Base-by-base conservation (phyloP, 2,113 vertebrate genomes). In the Erinaceus europaeus region DNA sequence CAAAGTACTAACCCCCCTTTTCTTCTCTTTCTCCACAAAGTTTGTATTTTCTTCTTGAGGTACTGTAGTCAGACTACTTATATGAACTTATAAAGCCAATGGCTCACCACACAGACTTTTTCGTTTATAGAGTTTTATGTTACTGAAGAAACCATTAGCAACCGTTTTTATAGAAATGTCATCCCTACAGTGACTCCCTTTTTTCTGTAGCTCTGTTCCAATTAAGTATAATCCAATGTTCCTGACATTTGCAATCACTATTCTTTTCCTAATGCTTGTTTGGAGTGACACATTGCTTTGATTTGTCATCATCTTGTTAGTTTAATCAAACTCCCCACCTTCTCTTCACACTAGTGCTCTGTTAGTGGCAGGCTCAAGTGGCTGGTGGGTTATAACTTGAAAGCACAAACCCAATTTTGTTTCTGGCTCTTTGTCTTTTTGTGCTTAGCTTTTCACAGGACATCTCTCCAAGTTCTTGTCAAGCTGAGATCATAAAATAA, bases 181-280 rank as follows among this genome's bases (percentile, higher is more conserved):
- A 38, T 80, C 34, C 13, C n/a, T 34, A 20, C 12, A 82, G 71
- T 48, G 20, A 38, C 23, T 75, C 32, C 18, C 23, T 52, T 55
- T 75, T 23, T 42, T 5, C 40, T 80, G 27, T 3, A 48, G 9
- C 57, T 81, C 59, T 20, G 18, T 73, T 91, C 78, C 34, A 40
- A 14, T 75, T 67, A 79, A 32, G 15, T 52, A 25, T 53, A 79
- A 84, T 25, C 17, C 29, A 48, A 29, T 65, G 36, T 42, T 71
- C 27, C 88, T 75, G 40, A 53, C 42, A 79, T 79, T 78, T 79
- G 42, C 10, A 40, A 13, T 79, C 29, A n/a, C 50, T 74, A n/a
- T 72, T 83, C 23, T 72, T 79, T 71, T 38, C 27, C 40, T 68
- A n/a, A 32, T 86, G 76, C 38, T 83, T 87, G 21, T 68, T 68